Base-by-base conservation (phyloP, 1,140 invertebrate genomes). In the Triops cancriformis region DNA sequence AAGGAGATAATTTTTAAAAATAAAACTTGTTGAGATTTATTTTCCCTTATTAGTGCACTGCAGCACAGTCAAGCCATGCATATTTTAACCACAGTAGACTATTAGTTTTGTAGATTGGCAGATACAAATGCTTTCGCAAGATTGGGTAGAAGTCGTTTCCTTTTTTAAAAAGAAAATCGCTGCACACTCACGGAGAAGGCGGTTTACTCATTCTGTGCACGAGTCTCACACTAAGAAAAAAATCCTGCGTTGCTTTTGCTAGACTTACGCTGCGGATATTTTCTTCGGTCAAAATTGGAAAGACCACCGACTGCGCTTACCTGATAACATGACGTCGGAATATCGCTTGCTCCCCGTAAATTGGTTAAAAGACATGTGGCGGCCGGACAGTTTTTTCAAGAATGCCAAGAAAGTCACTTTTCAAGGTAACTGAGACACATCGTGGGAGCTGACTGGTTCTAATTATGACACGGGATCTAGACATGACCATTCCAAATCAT, bases 251-350 rank as follows among this genome's bases (percentile, higher is more conserved):
- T 82, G 26, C 28, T 79, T n/a, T 78, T 73, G 42, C 9, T 77
- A 92, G 92, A 96, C 94, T 0, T 95, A 95, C 80, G 93, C 93
- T 0, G 93, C 93, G 0, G 93, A 95, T 82, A 94, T 96, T 82
- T 96, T 96, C 83, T 94, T 96, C 82, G 93, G 93, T 23, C 93
- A 96, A 86, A 94, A 92, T 5, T 95, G 94, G 94, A 94, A 95
- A 83, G 94, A 96, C 83, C 90, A 94, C 83, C 88, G 94, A 31
- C 86, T 95, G n/a, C 86, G 93, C 73, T 85, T 96, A 80, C 93
- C 93, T 2, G 93, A 94, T 85, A 95, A 95, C 82, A 95, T 95
- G 94, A 95, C 93, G 14, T 90, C 92, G 14, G 93, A 95, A 83
- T 96, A 96, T 85, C 78, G 82, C 41, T 78, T 83, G 23, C 80